phyloP scores from a whole-genome alignment of 1,140 invertebrate genomes.

The Paraescarpia echinospica region DNA sequence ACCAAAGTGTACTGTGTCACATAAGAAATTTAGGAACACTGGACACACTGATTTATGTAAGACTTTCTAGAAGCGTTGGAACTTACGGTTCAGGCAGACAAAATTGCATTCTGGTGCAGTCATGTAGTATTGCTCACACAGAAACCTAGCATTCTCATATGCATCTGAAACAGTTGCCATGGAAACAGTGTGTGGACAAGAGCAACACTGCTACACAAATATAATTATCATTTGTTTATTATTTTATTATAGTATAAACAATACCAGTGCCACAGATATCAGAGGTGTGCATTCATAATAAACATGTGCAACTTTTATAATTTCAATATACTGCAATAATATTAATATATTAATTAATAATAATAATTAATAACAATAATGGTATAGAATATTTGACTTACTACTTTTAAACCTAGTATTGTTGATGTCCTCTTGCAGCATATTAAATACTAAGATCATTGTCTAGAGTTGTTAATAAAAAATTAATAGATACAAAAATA shows the following conservation, averaged over 20 bases:
- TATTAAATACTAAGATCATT: background rate
- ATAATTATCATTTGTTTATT: too few species aligned
- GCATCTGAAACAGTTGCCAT: slow-evolving; percentile 68
- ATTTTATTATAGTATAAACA: too few species aligned
- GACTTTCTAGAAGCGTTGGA: background rate
- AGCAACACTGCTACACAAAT: background rate
- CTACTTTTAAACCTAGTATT: background rate
- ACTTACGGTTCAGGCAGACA: slow-evolving; percentile 72
- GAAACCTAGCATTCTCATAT: slow-evolving; percentile 93
- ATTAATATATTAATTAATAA: too few species aligned
- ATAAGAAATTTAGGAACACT: too few species aligned
- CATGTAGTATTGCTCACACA: slow-evolving; percentile 97
- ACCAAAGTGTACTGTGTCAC: background rate
- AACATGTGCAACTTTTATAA: too few species aligned
- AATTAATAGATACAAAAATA: background rate
- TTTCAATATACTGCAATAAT: too few species aligned
- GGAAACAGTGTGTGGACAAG: background rate
- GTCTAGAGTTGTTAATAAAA: background rate
- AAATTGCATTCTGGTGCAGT: slow-evolving; percentile 84
- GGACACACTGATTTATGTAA: too few species aligned
- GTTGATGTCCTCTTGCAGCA: background rate
- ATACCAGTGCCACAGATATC: too few species aligned
- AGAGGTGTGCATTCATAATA: too few species aligned
- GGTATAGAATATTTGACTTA: too few species aligned
- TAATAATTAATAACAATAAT: too few species aligned